These are phyloP conservation scores for Montipora foliosa DNA, from an alignment of 64 coral and sea anemone species.

Conservation along the genomic window DNA sequence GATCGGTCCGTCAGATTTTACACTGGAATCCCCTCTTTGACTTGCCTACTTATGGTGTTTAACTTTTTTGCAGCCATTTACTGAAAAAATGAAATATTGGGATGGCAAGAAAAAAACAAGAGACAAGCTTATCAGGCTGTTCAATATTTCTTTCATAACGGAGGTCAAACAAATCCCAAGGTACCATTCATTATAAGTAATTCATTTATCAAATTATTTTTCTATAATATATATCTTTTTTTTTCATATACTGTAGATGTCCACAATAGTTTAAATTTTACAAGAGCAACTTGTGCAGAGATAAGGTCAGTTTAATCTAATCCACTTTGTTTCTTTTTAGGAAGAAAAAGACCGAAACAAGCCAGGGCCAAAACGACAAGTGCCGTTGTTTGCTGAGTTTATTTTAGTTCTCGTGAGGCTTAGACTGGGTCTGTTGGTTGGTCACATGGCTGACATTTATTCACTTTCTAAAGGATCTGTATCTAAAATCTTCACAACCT, in stretches of 20 bases:
- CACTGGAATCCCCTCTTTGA: constrained; percentile 30
- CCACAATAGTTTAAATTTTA: not conserved
- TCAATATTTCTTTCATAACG: constrained; percentile 9
- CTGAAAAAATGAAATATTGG: constrained; percentile 29
- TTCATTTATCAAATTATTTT: constrained; percentile 11
- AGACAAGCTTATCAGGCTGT: constrained; percentile 5
- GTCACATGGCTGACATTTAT: constrained; percentile 14
- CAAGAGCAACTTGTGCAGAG: not conserved
- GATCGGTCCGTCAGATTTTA: constrained; percentile 29
- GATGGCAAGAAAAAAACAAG: constrained; percentile 9
- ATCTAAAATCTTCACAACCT: constrained; percentile 28
- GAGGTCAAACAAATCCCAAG: not conserved
- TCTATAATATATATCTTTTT: not conserved
- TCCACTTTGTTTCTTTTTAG: not conserved
- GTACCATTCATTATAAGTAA: constrained; percentile 3
- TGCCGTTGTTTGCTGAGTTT: not conserved
- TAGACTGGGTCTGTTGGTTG: not conserved
- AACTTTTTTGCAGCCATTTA: not conserved
- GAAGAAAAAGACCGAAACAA: not conserved
- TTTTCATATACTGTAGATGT: not conserved
- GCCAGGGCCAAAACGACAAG: not conserved
- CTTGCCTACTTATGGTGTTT: constrained; percentile 25
- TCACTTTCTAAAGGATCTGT: not conserved
- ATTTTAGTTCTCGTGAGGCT: not conserved
- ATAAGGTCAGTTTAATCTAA: not conserved